Percentiles rank a stretch among this genome's conserved stretches.
phyloP scores from a whole-genome alignment of 35 echinoderm and acorn worm genomes.

The Ptychodera flava region DNA sequence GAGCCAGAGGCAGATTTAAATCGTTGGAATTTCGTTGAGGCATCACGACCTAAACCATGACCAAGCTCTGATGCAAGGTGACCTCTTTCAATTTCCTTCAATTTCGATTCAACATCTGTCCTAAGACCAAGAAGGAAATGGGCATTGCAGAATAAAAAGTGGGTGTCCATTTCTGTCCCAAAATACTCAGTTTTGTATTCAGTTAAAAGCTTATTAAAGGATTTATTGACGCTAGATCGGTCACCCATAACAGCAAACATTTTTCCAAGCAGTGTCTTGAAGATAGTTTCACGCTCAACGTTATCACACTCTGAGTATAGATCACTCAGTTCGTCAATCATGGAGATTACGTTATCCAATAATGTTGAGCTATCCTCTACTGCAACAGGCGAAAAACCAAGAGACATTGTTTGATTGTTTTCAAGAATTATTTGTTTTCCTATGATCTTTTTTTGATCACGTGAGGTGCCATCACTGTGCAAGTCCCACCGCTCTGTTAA shows the following conservation, averaged over 20 bases:
- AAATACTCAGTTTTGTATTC: slow-evolving; percentile 15
- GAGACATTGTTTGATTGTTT: neutral
- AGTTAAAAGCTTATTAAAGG: slow-evolving; percentile 15
- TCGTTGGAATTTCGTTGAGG: neutral
- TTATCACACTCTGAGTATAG: neutral
- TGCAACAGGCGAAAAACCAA: neutral
- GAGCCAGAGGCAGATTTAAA: slow-evolving; percentile 16
- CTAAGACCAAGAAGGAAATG: slow-evolving; percentile 28
- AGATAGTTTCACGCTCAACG: neutral
- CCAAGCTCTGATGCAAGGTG: no score
- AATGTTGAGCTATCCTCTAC: neutral
- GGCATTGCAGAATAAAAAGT: slow-evolving; percentile 39
- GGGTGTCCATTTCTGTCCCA: neutral
- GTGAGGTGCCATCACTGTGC: slow-evolving; percentile 42
- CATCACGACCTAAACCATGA: slow-evolving; percentile 23
- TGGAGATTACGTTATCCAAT: neutral
- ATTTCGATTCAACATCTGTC: slow-evolving; percentile 7
- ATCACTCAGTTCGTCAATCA: neutral
- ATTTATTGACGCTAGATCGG: slow-evolving; percentile 38
- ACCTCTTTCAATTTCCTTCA: slow-evolving; percentile 13
- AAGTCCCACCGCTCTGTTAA: neutral
- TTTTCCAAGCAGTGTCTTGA: slow-evolving; percentile 21
- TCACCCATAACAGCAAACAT: slow-evolving; percentile 26
- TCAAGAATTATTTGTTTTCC: slow-evolving; percentile 30
- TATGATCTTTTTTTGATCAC: slow-evolving; percentile 33